phyloP scores from a whole-genome alignment of 2,888 invertebrate genomes.

The Mechanitis messenoides region DNA sequence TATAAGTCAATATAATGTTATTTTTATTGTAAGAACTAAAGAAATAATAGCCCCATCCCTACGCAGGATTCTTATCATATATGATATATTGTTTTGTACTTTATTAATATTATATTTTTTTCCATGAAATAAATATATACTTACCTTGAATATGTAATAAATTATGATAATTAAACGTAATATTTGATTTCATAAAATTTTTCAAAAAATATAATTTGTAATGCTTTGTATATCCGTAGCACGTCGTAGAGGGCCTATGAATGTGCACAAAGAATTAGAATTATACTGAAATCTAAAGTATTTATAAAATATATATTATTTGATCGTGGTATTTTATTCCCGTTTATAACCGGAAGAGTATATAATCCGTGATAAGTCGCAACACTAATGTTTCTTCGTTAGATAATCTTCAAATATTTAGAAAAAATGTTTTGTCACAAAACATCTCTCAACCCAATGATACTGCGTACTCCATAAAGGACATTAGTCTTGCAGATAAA shows the following conservation, averaged over 20 bases:
- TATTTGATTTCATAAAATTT: too few relatives aligned
- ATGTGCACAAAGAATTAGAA: not conserved
- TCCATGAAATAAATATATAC: not conserved
- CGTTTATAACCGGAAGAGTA: too few relatives aligned
- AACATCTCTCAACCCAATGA: too few relatives aligned
- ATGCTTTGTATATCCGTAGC: constrained; percentile 1
- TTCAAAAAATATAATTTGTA: not conserved
- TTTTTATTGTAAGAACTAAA: constrained; percentile 30
- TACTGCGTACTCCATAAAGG: too few relatives aligned
- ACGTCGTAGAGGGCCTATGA: constrained; percentile 11
- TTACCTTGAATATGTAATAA: not conserved
- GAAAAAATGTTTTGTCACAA: too few relatives aligned
- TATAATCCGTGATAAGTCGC: too few relatives aligned
- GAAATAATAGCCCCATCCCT: constrained; percentile 25
- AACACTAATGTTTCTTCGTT: too few relatives aligned
- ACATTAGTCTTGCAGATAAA: too few relatives aligned
- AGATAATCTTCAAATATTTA: too few relatives aligned
- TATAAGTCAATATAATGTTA: constrained; percentile 34
- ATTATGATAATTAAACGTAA: not conserved
- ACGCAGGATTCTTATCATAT: not conserved
- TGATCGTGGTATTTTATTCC: too few relatives aligned
- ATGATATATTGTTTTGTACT: constrained; percentile 1
- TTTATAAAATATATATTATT: too few relatives aligned
- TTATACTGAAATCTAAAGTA: too few relatives aligned
- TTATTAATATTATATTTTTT: not conserved